Evolutionary conservation across 2,888 invertebrate species (phyloP), one percentile per base, ranked within the genome.

Genomic region (Agrochola litura): DNA sequence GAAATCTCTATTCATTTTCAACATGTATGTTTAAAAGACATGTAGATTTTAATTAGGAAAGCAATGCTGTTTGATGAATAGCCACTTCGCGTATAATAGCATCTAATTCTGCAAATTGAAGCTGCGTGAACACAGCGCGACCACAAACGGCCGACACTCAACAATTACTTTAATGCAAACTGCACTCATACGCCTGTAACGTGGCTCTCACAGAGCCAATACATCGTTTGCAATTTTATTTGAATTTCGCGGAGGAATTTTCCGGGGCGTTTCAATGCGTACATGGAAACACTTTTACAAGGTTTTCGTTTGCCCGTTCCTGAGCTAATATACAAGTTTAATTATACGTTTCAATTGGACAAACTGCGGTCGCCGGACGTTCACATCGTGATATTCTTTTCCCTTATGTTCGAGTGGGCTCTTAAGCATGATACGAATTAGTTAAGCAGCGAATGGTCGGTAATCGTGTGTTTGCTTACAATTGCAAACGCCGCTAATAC

Each of bases 401-500:
- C 89, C 88, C 83, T 88, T 86, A 89, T 89, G 90, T 90, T 91
- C 87, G 84, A 92, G 90, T 90, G 87, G 86, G 85, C 89, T 92
- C 91, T 93, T 93, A 94, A 92, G 90, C 91, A 92, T 93, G 92
- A 92, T 94, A 92, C 90, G 93, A 95, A 95, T 95, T 95, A 95
- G 93, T 93, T 91, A 94, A 94, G 92, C 94, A 93, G 91, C 92
- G 92, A 94, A 92, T 92, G 89, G 87, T 85, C 89, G 87, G 91
- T 94, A 95, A 95, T 94, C 91, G 90, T 91, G 91, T 92, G 91
- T 92, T 92, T 92, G 91, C 92, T 95, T 95, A 95, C 94, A 95
- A 95, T 95, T 94, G 93, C 94, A 94, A 95, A 93, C 91, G 92
- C 89, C 89, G 85, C 91, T 93, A 92, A 93, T 92, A 92, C 91